These are phyloP conservation scores for Helleia helle DNA, from an alignment of 2,888 invertebrate genomes.

Conservation along the genomic window DNA sequence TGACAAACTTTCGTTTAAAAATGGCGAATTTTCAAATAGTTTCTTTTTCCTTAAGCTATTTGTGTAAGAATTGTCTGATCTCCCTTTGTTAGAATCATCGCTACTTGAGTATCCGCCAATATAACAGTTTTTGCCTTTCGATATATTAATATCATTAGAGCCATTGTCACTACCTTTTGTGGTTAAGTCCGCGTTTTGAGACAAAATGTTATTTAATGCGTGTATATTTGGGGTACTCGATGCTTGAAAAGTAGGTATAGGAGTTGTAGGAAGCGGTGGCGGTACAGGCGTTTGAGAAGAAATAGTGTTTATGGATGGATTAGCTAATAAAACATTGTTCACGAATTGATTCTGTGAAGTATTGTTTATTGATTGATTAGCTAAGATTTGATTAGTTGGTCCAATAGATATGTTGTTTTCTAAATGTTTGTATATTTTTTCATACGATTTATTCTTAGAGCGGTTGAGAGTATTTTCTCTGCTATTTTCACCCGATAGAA, in stretches of 20 bases:
- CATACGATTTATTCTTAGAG: slow-evolving; percentile 40
- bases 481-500: slow-evolving; percentile 44
- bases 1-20: slow-evolving; percentile 31
- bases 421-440: too few relatives aligned
- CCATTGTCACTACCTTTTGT: slow-evolving; percentile 31
- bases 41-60: slow-evolving; percentile 42
- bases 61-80: slow-evolving; percentile 34
- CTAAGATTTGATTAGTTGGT: slow-evolving; percentile 7
- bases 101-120: slow-evolving; percentile 41
- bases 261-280: slow-evolving; percentile 55
- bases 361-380: slow-evolving; percentile 12
- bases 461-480: slow-evolving; percentile 42
- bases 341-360: slow-evolving; percentile 13
- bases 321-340: slow-evolving; percentile 24
- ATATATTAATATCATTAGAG: background rate
- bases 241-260: slow-evolving; percentile 47
- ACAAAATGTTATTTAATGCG: slow-evolving; percentile 20
- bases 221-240: slow-evolving; percentile 38
- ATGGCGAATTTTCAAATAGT: slow-evolving; percentile 37
- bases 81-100: slow-evolving; percentile 44
- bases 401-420: slow-evolving; percentile 25
- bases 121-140: slow-evolving; percentile 33
- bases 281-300: slow-evolving; percentile 38
- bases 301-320: slow-evolving; percentile 12
- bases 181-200: slow-evolving; percentile 29